phyloP scores from a whole-genome alignment of 2,797 vertebrate species.

The Semaprochilodus insignis region DNA sequence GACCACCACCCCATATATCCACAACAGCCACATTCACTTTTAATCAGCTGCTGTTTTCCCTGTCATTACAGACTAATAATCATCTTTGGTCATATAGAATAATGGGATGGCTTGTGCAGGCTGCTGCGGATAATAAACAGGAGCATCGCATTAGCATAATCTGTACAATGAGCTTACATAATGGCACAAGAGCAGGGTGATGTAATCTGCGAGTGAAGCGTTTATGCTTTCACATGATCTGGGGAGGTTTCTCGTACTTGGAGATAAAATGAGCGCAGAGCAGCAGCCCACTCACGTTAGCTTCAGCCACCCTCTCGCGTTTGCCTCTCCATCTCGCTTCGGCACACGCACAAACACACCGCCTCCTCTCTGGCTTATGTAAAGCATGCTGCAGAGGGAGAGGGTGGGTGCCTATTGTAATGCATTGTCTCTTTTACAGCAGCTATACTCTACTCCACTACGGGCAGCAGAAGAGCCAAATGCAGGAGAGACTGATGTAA shows the following conservation, averaged over 20 bases:
- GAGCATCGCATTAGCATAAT: constrained; percentile 17
- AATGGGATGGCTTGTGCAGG: constrained; percentile 4
- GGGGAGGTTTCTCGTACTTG: neutral
- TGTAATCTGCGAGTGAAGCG: neutral
- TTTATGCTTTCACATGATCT: constrained; percentile 7
- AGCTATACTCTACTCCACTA: constrained; percentile 1
- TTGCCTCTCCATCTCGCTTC: constrained; percentile 4
- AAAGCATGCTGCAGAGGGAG: constrained; percentile 17
- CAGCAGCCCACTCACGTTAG: constrained; percentile 25
- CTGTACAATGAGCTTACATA: constrained; percentile 21
- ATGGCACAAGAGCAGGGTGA: constrained; percentile 1
- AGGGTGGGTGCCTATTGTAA: constrained; percentile 27
- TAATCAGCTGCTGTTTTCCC: constrained; percentile 16
- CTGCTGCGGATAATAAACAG: neutral
- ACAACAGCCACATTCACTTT: constrained; percentile 25
- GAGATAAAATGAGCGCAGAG: constrained; percentile 16
- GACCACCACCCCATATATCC: constrained; percentile 5
- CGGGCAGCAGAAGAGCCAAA: constrained; percentile 7
- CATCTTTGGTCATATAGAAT: constrained; percentile 14
- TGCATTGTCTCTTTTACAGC: constrained; percentile 25
- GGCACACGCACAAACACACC: neutral
- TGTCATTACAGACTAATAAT: constrained; percentile 34
- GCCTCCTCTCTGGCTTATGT: constrained; percentile 38
- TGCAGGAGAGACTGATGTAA: neutral
- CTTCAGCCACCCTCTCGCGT: constrained; percentile 2